Base-by-base conservation (phyloP, 2,113 vertebrate genomes). In the Dasyprocta punctata region DNA sequence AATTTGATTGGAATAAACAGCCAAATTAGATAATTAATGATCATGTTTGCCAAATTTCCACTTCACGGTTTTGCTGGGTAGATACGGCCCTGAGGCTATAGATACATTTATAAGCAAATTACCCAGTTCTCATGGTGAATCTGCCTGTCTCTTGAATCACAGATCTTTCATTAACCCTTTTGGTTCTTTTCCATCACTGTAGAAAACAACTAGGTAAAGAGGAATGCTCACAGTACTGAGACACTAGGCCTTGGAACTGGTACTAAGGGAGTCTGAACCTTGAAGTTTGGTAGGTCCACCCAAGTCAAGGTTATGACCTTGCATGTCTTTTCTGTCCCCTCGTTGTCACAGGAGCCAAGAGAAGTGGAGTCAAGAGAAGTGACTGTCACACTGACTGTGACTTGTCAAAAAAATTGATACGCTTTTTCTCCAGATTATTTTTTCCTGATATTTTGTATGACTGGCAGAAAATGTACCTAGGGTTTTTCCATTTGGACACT, bases 1-100 rank as follows among this genome's bases (percentile, higher is more conserved):
- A 84, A 89, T 75, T 82, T 86, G 96, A 93, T 95, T 92, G 95
- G 61, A 71, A 71, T 92, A 93, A 94, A 94, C 58, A 86, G 71
- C 54, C 78, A 91, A 91, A 96, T 95, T 87, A 86, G 89, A 93
- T 94, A 89, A 95, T 95, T 94, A 95, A 95, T 97, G 78, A 92
- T 86, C 87, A 73, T 4, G 86, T 97, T 92, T 82, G 90, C 96
- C 97, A 96, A 82, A 88, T 92, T 95, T 88, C 93, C 92, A 85
- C 87, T 90, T 88, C 49, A 14, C 19, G 58, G 75, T 87, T 97
- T 63, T 61, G 44, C 84, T 96, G 81, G 61, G 44, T 87, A 85
- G 67, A 87, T 73, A 38, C 0, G 54, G 30, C 67, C 92, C 69
- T 0, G 30, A 85, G 73, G 92, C 89, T 30, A 65, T 33, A 93